Percentiles rank a stretch among this genome's conserved stretches.
Conservation (phyloP, 1,140 invertebrate species). For the Drosophila subobscura region DNA sequence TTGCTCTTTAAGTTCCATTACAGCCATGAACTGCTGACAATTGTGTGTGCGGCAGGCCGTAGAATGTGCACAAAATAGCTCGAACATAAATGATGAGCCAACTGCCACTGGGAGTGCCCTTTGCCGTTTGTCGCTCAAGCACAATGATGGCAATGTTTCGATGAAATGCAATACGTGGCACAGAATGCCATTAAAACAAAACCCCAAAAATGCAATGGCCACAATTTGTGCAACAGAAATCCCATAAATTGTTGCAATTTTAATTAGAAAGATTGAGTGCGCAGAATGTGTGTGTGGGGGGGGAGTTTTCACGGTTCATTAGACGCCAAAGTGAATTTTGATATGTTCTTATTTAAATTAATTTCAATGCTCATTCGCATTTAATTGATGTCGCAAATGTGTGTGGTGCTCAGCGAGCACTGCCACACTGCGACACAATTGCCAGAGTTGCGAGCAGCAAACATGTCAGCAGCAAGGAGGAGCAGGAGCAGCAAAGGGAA, state of each 20-base stretch:
- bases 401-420: background rate
- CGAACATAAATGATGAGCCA: no score
- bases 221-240: background rate
- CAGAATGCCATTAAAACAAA: background rate
- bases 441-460: background rate
- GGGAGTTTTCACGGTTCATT: slow-evolving; percentile 24
- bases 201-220: background rate
- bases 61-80: no score
- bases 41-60: no score
- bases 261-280: slow-evolving; percentile 8
- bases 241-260: slow-evolving; percentile 25
- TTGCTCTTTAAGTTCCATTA: no score
- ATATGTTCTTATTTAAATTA: slow-evolving; percentile 39
- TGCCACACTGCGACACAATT: background rate
- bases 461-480: background rate
- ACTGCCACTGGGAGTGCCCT: no score
- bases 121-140: no score
- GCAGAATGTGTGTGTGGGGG: background rate
- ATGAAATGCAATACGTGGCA: no score
- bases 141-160: slow-evolving; percentile 3
- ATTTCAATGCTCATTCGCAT: slow-evolving; percentile 38
- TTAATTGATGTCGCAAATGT: slow-evolving; percentile 43
- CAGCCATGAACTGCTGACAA: no score
- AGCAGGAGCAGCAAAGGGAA: background rate
- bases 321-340: slow-evolving; percentile 26